Evolutionary conservation across 2,113 vertebrate species (phyloP).

Genomic region (Chionomys nivalis): DNA sequence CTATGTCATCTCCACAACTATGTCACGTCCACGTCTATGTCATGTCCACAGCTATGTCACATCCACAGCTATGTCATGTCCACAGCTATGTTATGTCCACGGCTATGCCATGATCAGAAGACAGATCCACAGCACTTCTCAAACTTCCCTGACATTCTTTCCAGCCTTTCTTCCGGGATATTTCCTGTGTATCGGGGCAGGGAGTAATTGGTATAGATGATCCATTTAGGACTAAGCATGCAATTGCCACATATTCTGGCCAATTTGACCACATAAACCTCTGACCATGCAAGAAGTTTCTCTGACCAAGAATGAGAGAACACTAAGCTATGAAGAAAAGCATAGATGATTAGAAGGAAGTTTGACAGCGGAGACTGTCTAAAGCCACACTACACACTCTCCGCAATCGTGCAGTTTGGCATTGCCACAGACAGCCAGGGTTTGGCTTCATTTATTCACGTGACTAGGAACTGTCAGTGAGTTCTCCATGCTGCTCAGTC

Average conservation of each 20-base stretch:
- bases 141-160: neutral
- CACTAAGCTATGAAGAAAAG: no score
- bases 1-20: no score
- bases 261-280: no score
- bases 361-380: neutral
- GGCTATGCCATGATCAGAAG: neutral
- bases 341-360: neutral
- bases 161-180: no score
- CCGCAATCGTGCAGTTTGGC: neutral
- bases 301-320: neutral
- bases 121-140: no score
- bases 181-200: neutral
- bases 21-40: no score
- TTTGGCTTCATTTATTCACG: neutral
- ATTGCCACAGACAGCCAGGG: neutral
- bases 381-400: neutral
- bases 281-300: neutral
- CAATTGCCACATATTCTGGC: neutral
- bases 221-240: neutral
- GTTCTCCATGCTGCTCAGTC: neutral
- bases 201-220: neutral
- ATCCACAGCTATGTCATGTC: no score
- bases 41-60: no score
- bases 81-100: no score
- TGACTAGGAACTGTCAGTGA: neutral